phyloP scores from a whole-genome alignment of 2,888 invertebrate genomes.

The Nomada hirtipes region DNA sequence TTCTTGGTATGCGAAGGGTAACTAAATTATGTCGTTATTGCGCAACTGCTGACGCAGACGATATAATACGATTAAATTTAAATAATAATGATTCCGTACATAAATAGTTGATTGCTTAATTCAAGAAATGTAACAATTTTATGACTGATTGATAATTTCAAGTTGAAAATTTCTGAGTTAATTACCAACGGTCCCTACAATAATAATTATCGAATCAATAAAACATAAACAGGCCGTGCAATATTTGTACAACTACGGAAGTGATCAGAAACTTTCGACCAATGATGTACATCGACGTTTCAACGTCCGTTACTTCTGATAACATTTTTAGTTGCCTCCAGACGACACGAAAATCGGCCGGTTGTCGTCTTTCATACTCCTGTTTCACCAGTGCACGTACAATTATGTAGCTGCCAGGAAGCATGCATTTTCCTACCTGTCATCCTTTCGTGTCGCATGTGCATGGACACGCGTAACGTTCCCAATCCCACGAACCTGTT shows the following conservation, averaged over 20 bases:
- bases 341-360: not conserved
- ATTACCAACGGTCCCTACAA: no score
- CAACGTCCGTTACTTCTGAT: slow-evolving; percentile 12
- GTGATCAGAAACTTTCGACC: no score
- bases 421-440: slow-evolving; percentile 30
- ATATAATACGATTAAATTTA: not conserved
- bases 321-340: not conserved
- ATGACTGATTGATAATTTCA: no score
- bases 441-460: slow-evolving; percentile 31
- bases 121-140: no score
- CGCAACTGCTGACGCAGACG: not conserved
- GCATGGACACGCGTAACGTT: slow-evolving; percentile 4
- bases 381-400: slow-evolving; percentile 15
- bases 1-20: no score
- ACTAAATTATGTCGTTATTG: not conserved
- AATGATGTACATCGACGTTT: not conserved
- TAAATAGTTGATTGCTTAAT: no score
- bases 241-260: no score
- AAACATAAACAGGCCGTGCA: no score
- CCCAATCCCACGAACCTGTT: slow-evolving; percentile 26
- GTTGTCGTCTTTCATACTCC: not conserved
- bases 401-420: slow-evolving; percentile 34
- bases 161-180: no score
- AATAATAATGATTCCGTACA: no score
- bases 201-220: no score